Conservation (phyloP, 2,113 vertebrate genomes). For the Lasiurus borealis region DNA sequence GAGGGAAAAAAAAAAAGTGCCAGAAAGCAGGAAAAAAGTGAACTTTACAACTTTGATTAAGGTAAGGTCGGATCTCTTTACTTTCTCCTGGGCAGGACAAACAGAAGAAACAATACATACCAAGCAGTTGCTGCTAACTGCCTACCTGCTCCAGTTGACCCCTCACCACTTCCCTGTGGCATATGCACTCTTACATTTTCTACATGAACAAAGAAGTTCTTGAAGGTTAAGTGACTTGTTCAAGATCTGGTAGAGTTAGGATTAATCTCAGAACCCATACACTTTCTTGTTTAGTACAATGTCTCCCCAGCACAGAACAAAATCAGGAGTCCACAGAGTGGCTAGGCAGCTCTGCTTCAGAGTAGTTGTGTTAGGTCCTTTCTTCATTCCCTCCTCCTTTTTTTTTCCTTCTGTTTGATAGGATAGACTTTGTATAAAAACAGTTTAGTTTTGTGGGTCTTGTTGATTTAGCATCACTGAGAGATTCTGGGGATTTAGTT, state of each 20-base stretch:
- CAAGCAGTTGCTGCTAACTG: neutral
- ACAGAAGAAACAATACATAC: neutral
- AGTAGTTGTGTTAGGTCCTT: neutral
- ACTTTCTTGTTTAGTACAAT: neutral
- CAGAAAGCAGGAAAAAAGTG: constrained; percentile 44
- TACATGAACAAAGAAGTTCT: neutral
- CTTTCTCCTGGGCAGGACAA: constrained; percentile 43
- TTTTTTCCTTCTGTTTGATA: neutral
- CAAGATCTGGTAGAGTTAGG: neutral
- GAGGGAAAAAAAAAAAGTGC: constrained; percentile 28
- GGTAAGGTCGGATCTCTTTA: constrained; percentile 45
- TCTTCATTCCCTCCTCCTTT: neutral
- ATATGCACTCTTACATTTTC: neutral
- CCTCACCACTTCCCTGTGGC: neutral
- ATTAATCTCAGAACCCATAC: neutral
- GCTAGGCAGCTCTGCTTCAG: neutral
- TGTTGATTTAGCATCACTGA: neutral
- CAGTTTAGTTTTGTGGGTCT: neutral
- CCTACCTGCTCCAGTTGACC: neutral
- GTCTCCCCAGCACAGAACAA: neutral
- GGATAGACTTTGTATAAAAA: neutral
- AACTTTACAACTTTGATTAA: constrained; percentile 57
- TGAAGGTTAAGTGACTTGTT: neutral
- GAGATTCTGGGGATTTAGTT: neutral
- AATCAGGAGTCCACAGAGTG: neutral